Evolutionary conservation across 2,888 invertebrate genomes (phyloP).

Genomic region (Cheilosia pagana): DNA sequence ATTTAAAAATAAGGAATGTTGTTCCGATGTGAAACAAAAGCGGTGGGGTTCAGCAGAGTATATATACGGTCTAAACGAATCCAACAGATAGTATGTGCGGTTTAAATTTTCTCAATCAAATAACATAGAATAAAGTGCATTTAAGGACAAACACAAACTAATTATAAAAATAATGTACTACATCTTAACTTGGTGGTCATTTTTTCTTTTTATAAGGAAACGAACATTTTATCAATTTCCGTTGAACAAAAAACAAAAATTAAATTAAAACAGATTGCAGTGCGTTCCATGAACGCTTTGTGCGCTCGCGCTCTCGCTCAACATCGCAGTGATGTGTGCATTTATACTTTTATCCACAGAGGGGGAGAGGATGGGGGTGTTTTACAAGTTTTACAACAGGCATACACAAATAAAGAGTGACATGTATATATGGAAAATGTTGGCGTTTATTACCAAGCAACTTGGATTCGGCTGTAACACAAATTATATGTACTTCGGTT

Average conservation of each 20-base stretch:
- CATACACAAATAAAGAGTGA: constrained; percentile 15
- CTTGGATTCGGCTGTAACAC: constrained; percentile 38
- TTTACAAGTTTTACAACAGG: background rate
- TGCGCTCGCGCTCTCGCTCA: constrained; percentile 36
- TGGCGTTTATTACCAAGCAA: constrained; percentile 56
- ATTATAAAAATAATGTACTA: constrained; percentile 26
- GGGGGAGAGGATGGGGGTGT: background rate
- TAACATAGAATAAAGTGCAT: constrained; percentile 16
- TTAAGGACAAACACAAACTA: constrained; percentile 11
- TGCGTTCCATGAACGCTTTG: constrained; percentile 55
- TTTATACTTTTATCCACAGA: constrained; percentile 14
- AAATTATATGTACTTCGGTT: constrained; percentile 21
- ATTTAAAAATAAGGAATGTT: constrained; percentile 37
- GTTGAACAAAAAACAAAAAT: constrained; percentile 17
- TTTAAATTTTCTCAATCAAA: constrained; percentile 16
- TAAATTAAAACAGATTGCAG: constrained; percentile 42
- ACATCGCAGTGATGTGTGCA: constrained; percentile 20
- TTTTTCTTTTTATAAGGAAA: background rate
- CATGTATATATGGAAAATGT: constrained; percentile 44
- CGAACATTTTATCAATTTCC: background rate
- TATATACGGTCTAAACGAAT: background rate
- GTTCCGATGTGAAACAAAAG: constrained; percentile 27
- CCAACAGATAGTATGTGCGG: background rate
- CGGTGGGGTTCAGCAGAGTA: constrained; percentile 32
- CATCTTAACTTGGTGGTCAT: constrained; percentile 25